phyloP scores from a whole-genome alignment of 2,113 vertebrate species.

The Chlorocebus sabaeus region DNA sequence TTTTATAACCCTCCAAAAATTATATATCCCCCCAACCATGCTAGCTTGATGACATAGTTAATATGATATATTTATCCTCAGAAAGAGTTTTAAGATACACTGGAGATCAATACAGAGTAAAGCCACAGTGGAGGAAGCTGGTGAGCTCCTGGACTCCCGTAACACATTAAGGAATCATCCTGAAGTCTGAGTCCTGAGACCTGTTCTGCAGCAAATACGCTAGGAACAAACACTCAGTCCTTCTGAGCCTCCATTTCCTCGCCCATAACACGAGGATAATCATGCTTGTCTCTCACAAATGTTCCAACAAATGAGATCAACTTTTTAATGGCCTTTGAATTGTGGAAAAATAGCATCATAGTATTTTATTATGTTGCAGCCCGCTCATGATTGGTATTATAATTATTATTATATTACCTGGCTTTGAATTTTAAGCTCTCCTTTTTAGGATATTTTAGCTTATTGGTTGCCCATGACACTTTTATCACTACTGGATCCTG shows the following conservation, averaged over 20 bases:
- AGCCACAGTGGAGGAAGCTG: not conserved
- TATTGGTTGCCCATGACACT: not conserved
- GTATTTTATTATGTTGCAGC: not conserved
- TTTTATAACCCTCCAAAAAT: not conserved
- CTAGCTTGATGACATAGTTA: not conserved
- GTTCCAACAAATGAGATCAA: not conserved
- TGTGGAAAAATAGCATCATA: not conserved
- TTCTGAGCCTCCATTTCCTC: not conserved
- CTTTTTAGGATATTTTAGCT: not conserved
- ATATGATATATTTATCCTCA: not conserved
- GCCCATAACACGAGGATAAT: not conserved
- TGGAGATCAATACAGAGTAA: too few species aligned
- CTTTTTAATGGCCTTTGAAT: conserved; percentile 8
- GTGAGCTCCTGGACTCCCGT: not conserved
- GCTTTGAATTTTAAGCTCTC: conserved; percentile 17
- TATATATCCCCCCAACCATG: not conserved
- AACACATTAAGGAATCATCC: not conserved
- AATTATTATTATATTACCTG: not conserved
- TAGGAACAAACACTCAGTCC: conserved; percentile 5
- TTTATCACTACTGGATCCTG: not conserved
- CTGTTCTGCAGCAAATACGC: not conserved
- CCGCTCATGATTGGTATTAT: not conserved
- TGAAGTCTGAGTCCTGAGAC: not conserved
- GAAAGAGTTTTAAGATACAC: not conserved
- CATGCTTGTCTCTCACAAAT: not conserved